These are phyloP conservation scores for Timema cristinae DNA, from an alignment of 2,888 invertebrate genomes.

Conservation along the genomic window DNA sequence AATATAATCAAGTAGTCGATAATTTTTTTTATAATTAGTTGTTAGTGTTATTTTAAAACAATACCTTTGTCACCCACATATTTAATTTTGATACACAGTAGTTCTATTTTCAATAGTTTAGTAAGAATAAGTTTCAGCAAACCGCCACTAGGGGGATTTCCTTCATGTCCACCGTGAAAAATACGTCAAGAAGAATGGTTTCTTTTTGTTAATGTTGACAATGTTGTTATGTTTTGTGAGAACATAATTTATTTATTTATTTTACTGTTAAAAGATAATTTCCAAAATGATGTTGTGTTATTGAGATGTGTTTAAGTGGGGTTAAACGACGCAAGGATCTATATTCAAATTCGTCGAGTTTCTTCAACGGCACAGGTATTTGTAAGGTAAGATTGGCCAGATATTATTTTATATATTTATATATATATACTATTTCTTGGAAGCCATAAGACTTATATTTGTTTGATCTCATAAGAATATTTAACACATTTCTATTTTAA, in stretches of 20 bases:
- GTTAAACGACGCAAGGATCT: slow-evolving; percentile 19
- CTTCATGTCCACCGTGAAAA: slow-evolving; percentile 26
- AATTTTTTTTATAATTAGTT: too few relatives aligned
- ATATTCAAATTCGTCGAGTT: slow-evolving; percentile 14
- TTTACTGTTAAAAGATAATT: slow-evolving; percentile 18
- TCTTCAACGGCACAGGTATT: slow-evolving; percentile 24
- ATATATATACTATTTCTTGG: too few relatives aligned
- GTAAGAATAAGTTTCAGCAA: slow-evolving; percentile 15
- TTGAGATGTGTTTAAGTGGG: slow-evolving; percentile 25
- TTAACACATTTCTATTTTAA: too few relatives aligned
- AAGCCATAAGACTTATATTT: too few relatives aligned
- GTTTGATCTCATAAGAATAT: too few relatives aligned
- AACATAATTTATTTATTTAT: slow-evolving; percentile 23
- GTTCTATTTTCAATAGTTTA: too few relatives aligned
- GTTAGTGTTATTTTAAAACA: too few relatives aligned
- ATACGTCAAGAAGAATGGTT: slow-evolving; percentile 26
- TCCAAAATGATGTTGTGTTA: slow-evolving; percentile 20
- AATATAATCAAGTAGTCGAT: too few relatives aligned
- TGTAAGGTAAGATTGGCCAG: slow-evolving; percentile 22
- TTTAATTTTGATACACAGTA: too few relatives aligned
- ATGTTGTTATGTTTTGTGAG: slow-evolving; percentile 26
- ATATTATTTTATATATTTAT: too few relatives aligned
- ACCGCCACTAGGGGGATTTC: slow-evolving; percentile 24
- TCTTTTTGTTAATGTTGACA: slow-evolving; percentile 30
- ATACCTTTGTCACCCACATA: too few relatives aligned